phyloP scores from a whole-genome alignment of 2,888 invertebrate species.

The Xestoiulus laeticollis region DNA sequence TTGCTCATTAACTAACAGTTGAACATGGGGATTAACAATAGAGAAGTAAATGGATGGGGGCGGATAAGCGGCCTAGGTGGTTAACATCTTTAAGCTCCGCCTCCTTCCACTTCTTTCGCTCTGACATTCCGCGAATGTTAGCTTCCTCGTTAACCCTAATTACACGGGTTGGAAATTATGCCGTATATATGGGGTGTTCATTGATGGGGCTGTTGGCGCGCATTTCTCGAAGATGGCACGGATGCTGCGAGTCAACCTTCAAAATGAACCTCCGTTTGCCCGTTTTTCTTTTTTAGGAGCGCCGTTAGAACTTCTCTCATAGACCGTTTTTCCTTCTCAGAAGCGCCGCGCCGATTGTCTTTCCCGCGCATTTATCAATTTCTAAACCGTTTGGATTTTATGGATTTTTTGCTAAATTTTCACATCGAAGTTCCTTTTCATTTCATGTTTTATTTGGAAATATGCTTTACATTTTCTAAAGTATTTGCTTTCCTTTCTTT shows the following conservation, averaged over 20 bases:
- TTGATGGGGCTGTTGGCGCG: not conserved
- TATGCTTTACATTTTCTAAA: no score
- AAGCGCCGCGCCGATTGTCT: not conserved
- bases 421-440: no score
- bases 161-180: conserved; percentile 38
- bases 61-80: conserved; percentile 43
- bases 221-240: conserved; percentile 21
- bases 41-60: conserved; percentile 41
- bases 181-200: not conserved
- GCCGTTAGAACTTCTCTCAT: no score
- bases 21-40: conserved; percentile 43
- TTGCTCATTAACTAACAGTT: conserved; percentile 43
- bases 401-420: not conserved
- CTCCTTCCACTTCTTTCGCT: not conserved
- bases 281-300: not conserved
- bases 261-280: not conserved
- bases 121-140: conserved; percentile 30
- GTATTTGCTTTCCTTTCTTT: not conserved
- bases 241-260: not conserved
- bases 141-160: conserved; percentile 43
- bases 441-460: no score
- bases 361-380: not conserved
- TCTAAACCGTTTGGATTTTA: no score
- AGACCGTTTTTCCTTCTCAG: no score
- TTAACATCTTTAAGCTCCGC: conserved; percentile 35